Evolutionary conservation across 2,113 vertebrate species (phyloP).

Genomic region (Hippocampus mohnikei): DNA sequence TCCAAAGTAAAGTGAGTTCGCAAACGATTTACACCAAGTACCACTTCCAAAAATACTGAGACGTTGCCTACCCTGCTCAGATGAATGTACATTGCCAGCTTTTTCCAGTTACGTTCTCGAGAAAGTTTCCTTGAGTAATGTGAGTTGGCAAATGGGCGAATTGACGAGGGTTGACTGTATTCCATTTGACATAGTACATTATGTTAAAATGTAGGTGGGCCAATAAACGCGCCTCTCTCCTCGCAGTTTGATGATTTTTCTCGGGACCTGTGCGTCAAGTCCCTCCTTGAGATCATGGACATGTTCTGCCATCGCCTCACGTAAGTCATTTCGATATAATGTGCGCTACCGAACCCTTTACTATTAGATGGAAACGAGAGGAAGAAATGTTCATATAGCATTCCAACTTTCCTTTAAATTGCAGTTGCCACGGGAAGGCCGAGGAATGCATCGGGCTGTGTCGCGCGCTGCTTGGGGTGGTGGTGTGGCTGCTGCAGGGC

Average conservation of each 20-base stretch:
- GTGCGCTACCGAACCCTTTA: background rate
- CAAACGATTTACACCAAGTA: too few species aligned
- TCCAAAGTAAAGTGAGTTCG: too few species aligned
- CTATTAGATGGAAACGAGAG: background rate
- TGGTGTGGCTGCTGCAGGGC: slow-evolving; percentile 91
- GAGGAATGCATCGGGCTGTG: slow-evolving; percentile 96
- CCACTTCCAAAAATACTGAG: too few species aligned
- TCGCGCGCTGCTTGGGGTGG: slow-evolving; percentile 83
- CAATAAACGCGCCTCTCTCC: slow-evolving; percentile 3
- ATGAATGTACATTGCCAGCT: too few species aligned
- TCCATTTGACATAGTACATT: too few species aligned
- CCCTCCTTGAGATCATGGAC: slow-evolving; percentile 92
- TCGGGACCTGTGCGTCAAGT: slow-evolving; percentile 88
- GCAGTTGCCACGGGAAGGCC: slow-evolving; percentile 90
- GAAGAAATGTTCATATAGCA: background rate
- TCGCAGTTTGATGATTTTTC: slow-evolving; percentile 95
- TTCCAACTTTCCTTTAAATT: background rate
- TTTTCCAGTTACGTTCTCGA: too few species aligned
- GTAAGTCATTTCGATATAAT: slow-evolving; percentile 56
- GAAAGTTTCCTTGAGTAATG: background rate
- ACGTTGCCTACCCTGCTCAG: too few species aligned
- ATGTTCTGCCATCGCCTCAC: slow-evolving; percentile 95
- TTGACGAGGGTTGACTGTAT: too few species aligned
- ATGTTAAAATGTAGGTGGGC: background rate
- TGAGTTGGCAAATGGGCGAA: background rate